Percentiles rank a stretch among this genome's conserved stretches.
These are phyloP conservation scores for Elgonia sp. DNA, from an alignment of 2,888 invertebrate genomes.

Conservation along the genomic window DNA sequence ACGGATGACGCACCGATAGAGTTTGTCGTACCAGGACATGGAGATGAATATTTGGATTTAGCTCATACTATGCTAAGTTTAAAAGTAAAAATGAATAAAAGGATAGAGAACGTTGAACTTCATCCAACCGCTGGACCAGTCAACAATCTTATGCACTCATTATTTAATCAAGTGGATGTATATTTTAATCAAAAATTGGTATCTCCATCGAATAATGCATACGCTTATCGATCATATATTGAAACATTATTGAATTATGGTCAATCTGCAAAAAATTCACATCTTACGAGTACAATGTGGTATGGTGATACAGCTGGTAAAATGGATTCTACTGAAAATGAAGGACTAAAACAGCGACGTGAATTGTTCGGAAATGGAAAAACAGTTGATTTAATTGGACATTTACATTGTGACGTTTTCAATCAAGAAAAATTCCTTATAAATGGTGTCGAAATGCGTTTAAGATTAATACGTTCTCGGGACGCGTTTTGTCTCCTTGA, in stretches of 20 bases:
- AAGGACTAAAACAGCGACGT: not conserved
- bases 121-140: conserved; percentile 8
- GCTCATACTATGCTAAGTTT: too few relatives aligned
- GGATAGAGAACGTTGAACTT: conserved; percentile 48
- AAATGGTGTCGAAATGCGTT: conserved; percentile 74
- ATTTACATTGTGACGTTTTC: too few relatives aligned
- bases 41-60: conserved; percentile 79
- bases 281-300: conserved; percentile 69
- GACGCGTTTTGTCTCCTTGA: conserved; percentile 74
- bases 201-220: conserved; percentile 77
- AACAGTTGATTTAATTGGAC: not conserved
- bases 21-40: conserved; percentile 76
- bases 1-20: conserved; percentile 78
- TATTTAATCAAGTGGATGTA: conserved; percentile 78
- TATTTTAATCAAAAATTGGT: conserved; percentile 79
- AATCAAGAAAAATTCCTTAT: too few relatives aligned
- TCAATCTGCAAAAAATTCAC: conserved; percentile 70
- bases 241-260: too few relatives aligned
- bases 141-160: conserved; percentile 23
- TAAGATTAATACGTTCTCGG: conserved; percentile 70
- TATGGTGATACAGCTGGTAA: conserved; percentile 45
- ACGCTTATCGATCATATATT: conserved; percentile 79
- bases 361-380: not conserved
- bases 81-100: too few relatives aligned
- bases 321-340: conserved; percentile 8